These are phyloP conservation scores for Zophobas atratus DNA, from an alignment of 1,140 invertebrate genomes.

Conservation along the genomic window DNA sequence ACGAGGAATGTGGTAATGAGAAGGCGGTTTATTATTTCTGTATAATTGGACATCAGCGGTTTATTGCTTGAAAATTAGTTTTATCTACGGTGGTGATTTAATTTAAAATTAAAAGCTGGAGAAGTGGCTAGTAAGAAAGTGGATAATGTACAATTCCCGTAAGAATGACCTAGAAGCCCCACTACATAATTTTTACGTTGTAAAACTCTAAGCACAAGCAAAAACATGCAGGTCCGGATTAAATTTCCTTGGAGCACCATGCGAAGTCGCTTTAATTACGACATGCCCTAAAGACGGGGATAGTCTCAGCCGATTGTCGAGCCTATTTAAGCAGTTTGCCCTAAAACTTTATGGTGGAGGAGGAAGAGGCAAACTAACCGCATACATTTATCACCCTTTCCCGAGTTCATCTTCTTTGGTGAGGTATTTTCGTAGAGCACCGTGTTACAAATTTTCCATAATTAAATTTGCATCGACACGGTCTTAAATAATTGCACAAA, in stretches of 20 bases:
- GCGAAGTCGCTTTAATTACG: conserved; percentile 22
- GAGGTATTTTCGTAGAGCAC: conserved; percentile 18
- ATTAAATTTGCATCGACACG: conserved; percentile 39
- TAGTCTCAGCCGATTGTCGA: conserved; percentile 31
- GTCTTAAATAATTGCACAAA: conserved; percentile 27
- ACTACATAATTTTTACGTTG: too few species aligned
- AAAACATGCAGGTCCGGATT: neutral
- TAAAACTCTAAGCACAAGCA: too few species aligned
- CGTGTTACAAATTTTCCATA: conserved; percentile 21
- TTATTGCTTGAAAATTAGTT: neutral
- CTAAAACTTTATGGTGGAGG: conserved; percentile 26
- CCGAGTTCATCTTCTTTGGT: conserved; percentile 37
- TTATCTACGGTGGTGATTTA: too few species aligned
- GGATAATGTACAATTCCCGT: too few species aligned
- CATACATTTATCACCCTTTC: conserved; percentile 36
- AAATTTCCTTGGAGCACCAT: neutral
- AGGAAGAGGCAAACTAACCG: conserved; percentile 25
- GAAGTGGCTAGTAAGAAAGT: too few species aligned
- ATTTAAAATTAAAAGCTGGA: too few species aligned
- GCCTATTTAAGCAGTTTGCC: conserved; percentile 35
- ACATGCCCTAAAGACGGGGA: conserved; percentile 17
- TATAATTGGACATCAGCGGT: conserved; percentile 6
- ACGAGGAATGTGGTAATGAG: neutral
- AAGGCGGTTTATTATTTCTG: neutral
- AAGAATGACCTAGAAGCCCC: too few species aligned